Percentiles rank a stretch among this genome's conserved stretches.
Conservation (phyloP, 2,797 vertebrate species). For the Argya squamiceps region DNA sequence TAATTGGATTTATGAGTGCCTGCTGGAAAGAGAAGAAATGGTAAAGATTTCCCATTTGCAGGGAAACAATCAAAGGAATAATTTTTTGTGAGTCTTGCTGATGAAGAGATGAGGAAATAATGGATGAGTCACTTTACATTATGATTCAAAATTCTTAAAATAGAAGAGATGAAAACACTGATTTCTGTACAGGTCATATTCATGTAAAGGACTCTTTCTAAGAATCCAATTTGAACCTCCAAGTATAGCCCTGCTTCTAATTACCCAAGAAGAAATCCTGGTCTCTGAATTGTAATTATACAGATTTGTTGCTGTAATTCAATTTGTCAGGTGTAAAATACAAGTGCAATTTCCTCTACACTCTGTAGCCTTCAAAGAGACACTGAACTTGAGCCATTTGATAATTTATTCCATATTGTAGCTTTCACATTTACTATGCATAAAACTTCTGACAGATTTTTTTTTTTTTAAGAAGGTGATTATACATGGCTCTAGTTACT, state of each 20-base stretch:
- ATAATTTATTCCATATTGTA: constrained; percentile 38
- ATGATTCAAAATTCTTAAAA: constrained; percentile 54
- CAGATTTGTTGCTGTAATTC: constrained; percentile 51
- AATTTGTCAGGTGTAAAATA: constrained; percentile 56
- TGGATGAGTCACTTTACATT: constrained; percentile 50
- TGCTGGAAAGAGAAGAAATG: neutral
- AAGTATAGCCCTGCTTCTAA: neutral
- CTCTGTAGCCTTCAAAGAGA: neutral
- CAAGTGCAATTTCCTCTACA: neutral
- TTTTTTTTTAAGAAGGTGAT: neutral
- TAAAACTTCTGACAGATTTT: neutral
- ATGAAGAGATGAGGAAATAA: constrained; percentile 50
- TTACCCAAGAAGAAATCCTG: constrained; percentile 8
- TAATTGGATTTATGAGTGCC: constrained; percentile 43
- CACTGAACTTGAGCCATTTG: constrained; percentile 23
- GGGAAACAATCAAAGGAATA: constrained; percentile 44
- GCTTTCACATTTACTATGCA: constrained; percentile 20
- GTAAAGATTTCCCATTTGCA: neutral
- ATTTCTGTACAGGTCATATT: neutral
- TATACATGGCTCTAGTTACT: neutral
- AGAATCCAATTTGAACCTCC: constrained; percentile 22
- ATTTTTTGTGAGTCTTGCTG: neutral
- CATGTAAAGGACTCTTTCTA: constrained; percentile 1
- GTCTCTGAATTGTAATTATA: constrained; percentile 27
- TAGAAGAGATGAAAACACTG: constrained; percentile 20